Evolutionary conservation across 53 echinoderm and acorn worm genomes (phyloP).

Genomic region (Pentamera pediparva): DNA sequence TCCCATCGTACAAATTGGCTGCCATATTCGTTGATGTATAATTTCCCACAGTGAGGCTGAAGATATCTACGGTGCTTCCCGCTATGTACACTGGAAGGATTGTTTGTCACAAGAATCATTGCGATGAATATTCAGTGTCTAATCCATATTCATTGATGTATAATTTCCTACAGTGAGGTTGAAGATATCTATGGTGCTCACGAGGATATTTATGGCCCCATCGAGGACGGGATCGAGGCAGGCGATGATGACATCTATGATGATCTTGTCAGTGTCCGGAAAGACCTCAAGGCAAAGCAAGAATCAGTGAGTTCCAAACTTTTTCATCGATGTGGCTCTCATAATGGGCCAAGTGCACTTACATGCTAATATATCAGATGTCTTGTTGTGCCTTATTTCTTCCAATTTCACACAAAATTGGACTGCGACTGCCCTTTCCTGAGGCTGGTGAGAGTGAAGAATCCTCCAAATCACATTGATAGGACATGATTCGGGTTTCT

Average conservation of each 20-base stretch:
- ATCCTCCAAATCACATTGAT: too few relatives aligned
- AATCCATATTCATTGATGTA: not conserved
- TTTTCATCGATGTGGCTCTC: too few relatives aligned
- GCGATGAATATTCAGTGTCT: not conserved
- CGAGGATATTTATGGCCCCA: slow-evolving; percentile 91
- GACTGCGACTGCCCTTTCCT: too few relatives aligned
- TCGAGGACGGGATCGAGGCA: slow-evolving; percentile 52
- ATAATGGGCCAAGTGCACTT: too few relatives aligned
- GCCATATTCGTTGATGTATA: not conserved
- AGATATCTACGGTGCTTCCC: slow-evolving; percentile 1
- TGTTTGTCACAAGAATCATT: not conserved
- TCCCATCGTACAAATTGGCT: too few relatives aligned
- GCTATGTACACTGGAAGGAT: too few relatives aligned
- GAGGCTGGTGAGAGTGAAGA: too few relatives aligned
- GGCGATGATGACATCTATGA: slow-evolving; percentile 86
- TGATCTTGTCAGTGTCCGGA: slow-evolving; percentile 69
- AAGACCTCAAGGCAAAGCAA: not conserved
- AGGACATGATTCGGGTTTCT: too few relatives aligned
- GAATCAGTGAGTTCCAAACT: too few relatives aligned
- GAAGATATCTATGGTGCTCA: slow-evolving; percentile 33
- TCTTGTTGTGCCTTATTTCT: too few relatives aligned
- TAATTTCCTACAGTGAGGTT: not conserved
- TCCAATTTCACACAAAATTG: too few relatives aligned
- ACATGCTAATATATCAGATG: too few relatives aligned
- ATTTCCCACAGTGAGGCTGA: not conserved